These are phyloP conservation scores for Trachops cirrhosus DNA, from an alignment of 2,797 vertebrate genomes.

Conservation along the genomic window DNA sequence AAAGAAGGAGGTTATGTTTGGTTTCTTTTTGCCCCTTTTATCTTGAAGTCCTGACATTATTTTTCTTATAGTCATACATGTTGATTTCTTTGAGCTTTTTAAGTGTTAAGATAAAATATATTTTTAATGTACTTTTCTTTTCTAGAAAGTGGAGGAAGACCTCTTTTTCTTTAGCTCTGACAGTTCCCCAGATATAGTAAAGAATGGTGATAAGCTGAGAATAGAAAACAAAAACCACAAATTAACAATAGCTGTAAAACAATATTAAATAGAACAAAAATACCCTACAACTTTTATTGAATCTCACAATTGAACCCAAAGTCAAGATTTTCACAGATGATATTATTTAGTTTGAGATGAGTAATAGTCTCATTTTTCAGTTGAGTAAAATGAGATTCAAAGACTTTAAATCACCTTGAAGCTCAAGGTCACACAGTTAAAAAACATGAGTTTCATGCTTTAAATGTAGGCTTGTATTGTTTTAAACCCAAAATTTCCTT, in stretches of 20 bases:
- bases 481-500: not conserved
- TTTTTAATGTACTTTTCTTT: not conserved
- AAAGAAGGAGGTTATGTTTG: not conserved
- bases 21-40: not conserved
- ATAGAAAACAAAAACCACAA: not conserved
- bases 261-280: conserved; percentile 2
- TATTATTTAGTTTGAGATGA: not conserved
- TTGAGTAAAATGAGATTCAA: not conserved
- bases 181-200: not conserved
- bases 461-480: not conserved
- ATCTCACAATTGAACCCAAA: not conserved
- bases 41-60: not conserved
- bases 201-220: conserved; percentile 17
- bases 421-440: not conserved
- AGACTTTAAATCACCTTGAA: not conserved
- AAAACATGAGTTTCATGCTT: not conserved
- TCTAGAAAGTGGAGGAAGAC: not conserved
- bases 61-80: not conserved
- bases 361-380: not conserved
- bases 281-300: not conserved
- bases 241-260: not conserved
- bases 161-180: conserved; percentile 29
- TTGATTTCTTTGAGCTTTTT: not conserved
- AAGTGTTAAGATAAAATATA: not conserved
- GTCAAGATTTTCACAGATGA: not conserved